A percentile compares a stretch with the other conserved stretches of the same genome.
phyloP scores from a whole-genome alignment of 2,888 invertebrate genomes.

The Zaprionus obscuricornis region DNA sequence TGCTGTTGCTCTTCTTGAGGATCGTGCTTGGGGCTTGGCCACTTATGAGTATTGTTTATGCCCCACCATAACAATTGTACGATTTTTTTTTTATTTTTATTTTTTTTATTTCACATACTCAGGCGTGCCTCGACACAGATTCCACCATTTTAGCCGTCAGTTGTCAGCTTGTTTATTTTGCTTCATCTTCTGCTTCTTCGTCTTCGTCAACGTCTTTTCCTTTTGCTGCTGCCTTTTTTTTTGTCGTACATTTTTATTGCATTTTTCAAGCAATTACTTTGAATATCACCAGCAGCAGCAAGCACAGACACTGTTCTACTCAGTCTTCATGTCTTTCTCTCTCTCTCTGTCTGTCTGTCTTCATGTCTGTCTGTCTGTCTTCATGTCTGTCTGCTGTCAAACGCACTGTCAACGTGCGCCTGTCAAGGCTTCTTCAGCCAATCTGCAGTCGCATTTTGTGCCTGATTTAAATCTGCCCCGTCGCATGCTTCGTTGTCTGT shows the following conservation, averaged over 20 bases:
- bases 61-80: conserved; percentile 77
- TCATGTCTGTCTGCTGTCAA: conserved; percentile 40
- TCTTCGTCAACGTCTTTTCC: conserved; percentile 26
- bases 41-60: conserved; percentile 68
- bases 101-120: conserved; percentile 79
- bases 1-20: conserved; percentile 23
- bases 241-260: conserved; percentile 72
- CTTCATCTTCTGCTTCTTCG: not conserved
- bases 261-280: conserved; percentile 79
- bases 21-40: conserved; percentile 39
- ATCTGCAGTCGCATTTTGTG: conserved; percentile 47
- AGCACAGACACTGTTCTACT: conserved; percentile 2
- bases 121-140: conserved; percentile 69
- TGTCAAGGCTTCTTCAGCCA: conserved; percentile 47
- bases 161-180: conserved; percentile 18
- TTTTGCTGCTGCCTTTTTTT: conserved; percentile 38
- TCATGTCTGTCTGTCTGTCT: conserved; percentile 35
- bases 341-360: no score
- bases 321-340: no score
- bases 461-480: conserved; percentile 67
- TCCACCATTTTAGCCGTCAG: conserved; percentile 72
- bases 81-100: conserved; percentile 59
- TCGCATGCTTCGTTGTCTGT: not conserved
- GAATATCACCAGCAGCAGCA: conserved; percentile 65
- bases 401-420: conserved; percentile 61